These are phyloP conservation scores for Antitype chi DNA, from an alignment of 2,888 invertebrate species.

Conservation along the genomic window DNA sequence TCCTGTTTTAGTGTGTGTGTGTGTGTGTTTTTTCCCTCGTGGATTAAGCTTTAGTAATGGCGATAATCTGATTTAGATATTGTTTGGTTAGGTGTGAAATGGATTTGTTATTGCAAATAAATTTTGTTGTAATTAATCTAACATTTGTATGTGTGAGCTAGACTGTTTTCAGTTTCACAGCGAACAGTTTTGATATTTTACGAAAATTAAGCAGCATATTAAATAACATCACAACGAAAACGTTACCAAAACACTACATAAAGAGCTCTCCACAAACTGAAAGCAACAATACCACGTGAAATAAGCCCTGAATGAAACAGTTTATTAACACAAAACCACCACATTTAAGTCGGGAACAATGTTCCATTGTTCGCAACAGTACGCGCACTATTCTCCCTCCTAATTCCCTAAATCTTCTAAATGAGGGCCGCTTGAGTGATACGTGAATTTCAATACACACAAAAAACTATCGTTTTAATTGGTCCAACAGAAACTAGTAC, in stretches of 20 bases:
- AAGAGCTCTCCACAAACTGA: constrained; percentile 52
- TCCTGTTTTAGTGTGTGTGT: constrained; percentile 46
- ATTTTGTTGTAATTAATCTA: constrained; percentile 17
- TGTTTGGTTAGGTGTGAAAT: constrained; percentile 43
- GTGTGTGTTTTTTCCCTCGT: constrained; percentile 45
- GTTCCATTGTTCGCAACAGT: constrained; percentile 85
- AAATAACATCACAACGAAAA: constrained; percentile 11
- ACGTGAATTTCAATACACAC: constrained; percentile 81
- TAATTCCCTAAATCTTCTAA: constrained; percentile 85
- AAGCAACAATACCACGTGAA: constrained; percentile 62
- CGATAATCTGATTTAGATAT: constrained; percentile 44
- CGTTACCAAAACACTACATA: constrained; percentile 30
- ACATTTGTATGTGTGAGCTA: neutral
- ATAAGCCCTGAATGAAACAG: constrained; percentile 69
- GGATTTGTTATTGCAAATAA: constrained; percentile 22
- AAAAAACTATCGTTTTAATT: constrained; percentile 83
- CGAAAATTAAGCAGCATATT: neutral
- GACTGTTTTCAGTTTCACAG: neutral
- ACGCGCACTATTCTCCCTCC: constrained; percentile 79
- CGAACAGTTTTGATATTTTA: neutral
- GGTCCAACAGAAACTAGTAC: constrained; percentile 79
- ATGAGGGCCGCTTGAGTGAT: constrained; percentile 82
- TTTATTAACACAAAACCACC: constrained; percentile 73
- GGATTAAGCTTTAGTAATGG: constrained; percentile 46
- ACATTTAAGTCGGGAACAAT: constrained; percentile 83